Evolutionary conservation across 1,140 invertebrate genomes (phyloP), one percentile per base, ranked within the genome.

Genomic region (Nasonia longicornis): DNA sequence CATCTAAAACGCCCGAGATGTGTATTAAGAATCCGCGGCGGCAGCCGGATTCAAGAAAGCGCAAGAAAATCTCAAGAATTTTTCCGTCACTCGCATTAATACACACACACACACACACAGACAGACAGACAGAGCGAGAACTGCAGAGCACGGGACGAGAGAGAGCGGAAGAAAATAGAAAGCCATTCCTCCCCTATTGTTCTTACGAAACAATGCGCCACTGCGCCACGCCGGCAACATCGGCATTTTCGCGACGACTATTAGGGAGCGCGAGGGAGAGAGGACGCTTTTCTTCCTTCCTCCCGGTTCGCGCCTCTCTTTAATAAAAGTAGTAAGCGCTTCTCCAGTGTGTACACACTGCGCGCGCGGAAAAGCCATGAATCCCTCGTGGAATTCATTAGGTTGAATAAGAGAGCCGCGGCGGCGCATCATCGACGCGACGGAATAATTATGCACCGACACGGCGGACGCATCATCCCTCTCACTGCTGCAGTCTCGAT

Each of bases 381-480:
- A 66, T 63, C 22, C n/a, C 70, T 66, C n/a, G 26, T 67, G 45
- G 79, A 81, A 81, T 81, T 81, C 79, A 76, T 81, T 76, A 75
- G 20, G n/a, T 20, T 16, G 11, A 29, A 48, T 26, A 26, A 70
- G 77, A 22, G 52, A 77, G 20, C 31, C 4, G 31, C 31, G 4
- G n/a, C 58, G 67, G 67, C 63, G 14, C 70, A 52, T n/a, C 14
- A 58, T 58, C 64, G 26, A 38, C 35, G 58, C 35, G 58, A 0
- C 66, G 42, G 79, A 81, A 81, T 81, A 81, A 81, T 81, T 81
- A 81, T 81, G 75, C 74, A 31, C 1, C 67, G 75, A 26, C 80
- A 81, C 80, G 80, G 22, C 42, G 48, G 73, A 3, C 26, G 64
- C 72, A 74, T 79, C 79, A 67, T 74, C 79, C 29, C 31, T 35